Conservation (phyloP, 2,113 vertebrate genomes). For the Morone chrysops region DNA sequence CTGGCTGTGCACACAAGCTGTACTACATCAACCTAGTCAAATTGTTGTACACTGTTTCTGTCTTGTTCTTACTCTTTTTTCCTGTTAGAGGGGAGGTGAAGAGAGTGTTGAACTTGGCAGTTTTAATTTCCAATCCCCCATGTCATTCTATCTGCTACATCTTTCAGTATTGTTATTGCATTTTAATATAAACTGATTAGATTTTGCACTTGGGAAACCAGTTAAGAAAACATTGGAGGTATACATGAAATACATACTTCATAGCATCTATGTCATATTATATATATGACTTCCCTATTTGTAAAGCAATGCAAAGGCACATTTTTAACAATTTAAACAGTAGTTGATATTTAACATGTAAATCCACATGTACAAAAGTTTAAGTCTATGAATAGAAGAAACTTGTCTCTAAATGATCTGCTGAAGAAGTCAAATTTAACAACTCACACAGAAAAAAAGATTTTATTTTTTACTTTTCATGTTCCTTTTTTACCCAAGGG, state of each 20-base stretch:
- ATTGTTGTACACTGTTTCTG: conserved; percentile 17
- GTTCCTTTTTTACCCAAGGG: conserved; percentile 29
- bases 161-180: background rate
- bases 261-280: background rate
- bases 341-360: background rate
- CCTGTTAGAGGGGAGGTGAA: background rate
- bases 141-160: background rate
- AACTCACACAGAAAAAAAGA: background rate
- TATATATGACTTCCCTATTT: background rate
- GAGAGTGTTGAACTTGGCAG: background rate
- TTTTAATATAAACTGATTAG: background rate
- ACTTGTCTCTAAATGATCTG: background rate
- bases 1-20: conserved; percentile 26
- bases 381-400: background rate
- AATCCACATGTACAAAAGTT: background rate
- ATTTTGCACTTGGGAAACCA: background rate
- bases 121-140: background rate
- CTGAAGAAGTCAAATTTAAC: conserved; percentile 29
- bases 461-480: conserved; percentile 24
- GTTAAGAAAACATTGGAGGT: background rate
- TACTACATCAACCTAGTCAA: conserved; percentile 30
- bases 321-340: background rate
- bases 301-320: background rate
- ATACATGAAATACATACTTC: background rate
- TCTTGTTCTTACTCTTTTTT: conserved; percentile 21